Conservation (phyloP, 2,797 vertebrate species). For the Xiphophorus birchmanni region DNA sequence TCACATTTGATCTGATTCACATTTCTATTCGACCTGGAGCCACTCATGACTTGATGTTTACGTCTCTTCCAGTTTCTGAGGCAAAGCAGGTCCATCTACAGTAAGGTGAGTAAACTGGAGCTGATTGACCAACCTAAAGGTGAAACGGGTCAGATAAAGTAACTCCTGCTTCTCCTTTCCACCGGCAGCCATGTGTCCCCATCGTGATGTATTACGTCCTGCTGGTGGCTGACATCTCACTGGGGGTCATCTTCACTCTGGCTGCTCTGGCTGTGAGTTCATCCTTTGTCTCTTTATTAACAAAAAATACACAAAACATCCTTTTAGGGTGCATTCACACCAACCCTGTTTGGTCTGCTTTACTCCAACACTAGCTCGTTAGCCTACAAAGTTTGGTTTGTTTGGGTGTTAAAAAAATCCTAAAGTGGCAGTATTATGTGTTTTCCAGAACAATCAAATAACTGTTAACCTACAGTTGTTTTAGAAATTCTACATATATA, state of each 20-base stretch:
- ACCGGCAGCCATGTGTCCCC: slow-evolving; percentile 11
- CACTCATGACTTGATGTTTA: neutral
- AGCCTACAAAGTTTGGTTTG: too few relatives aligned
- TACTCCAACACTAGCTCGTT: neutral
- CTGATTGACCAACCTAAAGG: neutral
- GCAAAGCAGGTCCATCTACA: neutral
- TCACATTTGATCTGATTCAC: neutral
- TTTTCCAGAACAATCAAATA: too few relatives aligned
- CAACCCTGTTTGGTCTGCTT: neutral
- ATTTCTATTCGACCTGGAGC: too few relatives aligned
- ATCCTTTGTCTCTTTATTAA: neutral
- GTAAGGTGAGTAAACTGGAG: neutral
- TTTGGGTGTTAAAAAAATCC: too few relatives aligned
- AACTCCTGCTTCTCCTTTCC: neutral
- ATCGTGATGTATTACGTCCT: neutral
- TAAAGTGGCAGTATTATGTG: too few relatives aligned
- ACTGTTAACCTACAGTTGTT: too few relatives aligned
- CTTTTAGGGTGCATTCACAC: neutral
- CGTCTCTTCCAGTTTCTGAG: neutral
- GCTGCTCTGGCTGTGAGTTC: slow-evolving; percentile 13
- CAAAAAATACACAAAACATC: neutral
- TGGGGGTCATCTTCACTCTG: slow-evolving; percentile 9
- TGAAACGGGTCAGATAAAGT: neutral
- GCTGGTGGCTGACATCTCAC: neutral
- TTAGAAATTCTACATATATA: too few relatives aligned